These are phyloP conservation scores for Drosophila ironensis DNA, from an alignment of 1,140 invertebrate species.

Conservation along the genomic window DNA sequence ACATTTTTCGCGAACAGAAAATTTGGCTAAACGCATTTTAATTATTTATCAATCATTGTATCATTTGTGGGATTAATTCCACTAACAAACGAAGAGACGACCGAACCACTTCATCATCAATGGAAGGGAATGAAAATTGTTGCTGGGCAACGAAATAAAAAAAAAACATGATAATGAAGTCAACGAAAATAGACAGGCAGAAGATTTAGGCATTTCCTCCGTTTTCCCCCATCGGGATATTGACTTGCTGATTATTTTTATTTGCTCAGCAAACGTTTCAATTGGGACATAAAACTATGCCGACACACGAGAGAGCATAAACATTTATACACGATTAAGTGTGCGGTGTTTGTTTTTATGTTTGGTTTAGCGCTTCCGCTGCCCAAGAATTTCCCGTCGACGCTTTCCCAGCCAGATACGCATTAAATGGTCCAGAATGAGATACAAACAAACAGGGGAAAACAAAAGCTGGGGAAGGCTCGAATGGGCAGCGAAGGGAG, in stretches of 20 bases:
- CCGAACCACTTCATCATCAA: slow-evolving; percentile 25
- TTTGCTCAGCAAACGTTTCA: slow-evolving; percentile 64
- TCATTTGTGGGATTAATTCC: slow-evolving; percentile 23
- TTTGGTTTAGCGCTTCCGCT: slow-evolving; percentile 76
- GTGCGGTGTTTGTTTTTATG: slow-evolving; percentile 80
- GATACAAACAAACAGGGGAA: slow-evolving; percentile 42
- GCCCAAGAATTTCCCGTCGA: slow-evolving; percentile 4
- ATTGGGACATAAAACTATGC: slow-evolving; percentile 78
- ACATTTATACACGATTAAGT: slow-evolving; percentile 78
- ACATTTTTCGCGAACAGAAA: too few relatives aligned
- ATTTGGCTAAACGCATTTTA: slow-evolving; percentile 35
- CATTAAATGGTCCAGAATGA: slow-evolving; percentile 66
- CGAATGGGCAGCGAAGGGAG: slow-evolving; percentile 13
- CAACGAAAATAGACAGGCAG: slow-evolving; percentile 7
- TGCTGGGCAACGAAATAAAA: neutral
- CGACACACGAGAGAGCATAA: slow-evolving; percentile 58
- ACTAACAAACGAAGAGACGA: too few relatives aligned
- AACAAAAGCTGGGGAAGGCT: slow-evolving; percentile 38
- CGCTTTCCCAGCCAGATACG: slow-evolving; percentile 29
- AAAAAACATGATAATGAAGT: slow-evolving; percentile 8
- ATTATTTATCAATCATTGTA: slow-evolving; percentile 31
- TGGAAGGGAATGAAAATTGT: too few relatives aligned
- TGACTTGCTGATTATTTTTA: slow-evolving; percentile 80
- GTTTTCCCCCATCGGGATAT: slow-evolving; percentile 40
- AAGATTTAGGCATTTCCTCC: slow-evolving; percentile 58